Base-by-base conservation (phyloP, 2,113 vertebrate species). In the Clarias magur region DNA sequence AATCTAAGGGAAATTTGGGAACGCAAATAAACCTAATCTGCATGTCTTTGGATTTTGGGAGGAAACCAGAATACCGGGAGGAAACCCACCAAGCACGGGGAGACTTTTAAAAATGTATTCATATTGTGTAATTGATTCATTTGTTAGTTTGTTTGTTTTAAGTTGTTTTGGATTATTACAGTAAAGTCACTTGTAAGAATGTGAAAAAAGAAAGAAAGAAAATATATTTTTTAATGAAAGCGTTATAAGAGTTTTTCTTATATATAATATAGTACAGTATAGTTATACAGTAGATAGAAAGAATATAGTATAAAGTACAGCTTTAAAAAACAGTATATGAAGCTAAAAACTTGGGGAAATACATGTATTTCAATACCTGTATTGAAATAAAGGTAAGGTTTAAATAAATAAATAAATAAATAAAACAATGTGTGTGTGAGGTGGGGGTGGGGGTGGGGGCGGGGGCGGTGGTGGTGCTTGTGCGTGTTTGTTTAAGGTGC, bases 401-500 rank as follows among this genome's bases (percentile, higher is more conserved):
- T 7, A 68, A 68, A 67, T 3, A 62, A 23, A n/a, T n/a, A n/a
- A n/a, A n/a, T n/a, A 27, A 17, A 30, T 8, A 8, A 30, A 17
- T 34, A 34, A 70, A 70, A 15, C 38, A 42, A 79, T 42, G 13
- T 80, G 27, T 73, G 59, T 65, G 73, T 80, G 72, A 38, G 70
- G 42, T 82, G 75, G 84, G 82, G 84, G 82, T 38, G 21, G 81
- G 48, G 19, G 68, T 34, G 65, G 63, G 63, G 60, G 73, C 70
- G 30, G 63, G 60, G 80, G 38, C 81, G 80, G 25, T 75, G 34
- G 78, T 79, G 72, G 80, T 76, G 86, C 17, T 67, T 13, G 30
- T 62, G 57, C 60, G 5, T 76, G 80, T 84, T 54, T 87, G 82
- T 84, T 78, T 83, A 88, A 82, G 80, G 67, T 84, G 84, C 59